These are phyloP conservation scores for Ceyx cyanopectus DNA, from an alignment of 2,113 vertebrate genomes.

Conservation along the genomic window DNA sequence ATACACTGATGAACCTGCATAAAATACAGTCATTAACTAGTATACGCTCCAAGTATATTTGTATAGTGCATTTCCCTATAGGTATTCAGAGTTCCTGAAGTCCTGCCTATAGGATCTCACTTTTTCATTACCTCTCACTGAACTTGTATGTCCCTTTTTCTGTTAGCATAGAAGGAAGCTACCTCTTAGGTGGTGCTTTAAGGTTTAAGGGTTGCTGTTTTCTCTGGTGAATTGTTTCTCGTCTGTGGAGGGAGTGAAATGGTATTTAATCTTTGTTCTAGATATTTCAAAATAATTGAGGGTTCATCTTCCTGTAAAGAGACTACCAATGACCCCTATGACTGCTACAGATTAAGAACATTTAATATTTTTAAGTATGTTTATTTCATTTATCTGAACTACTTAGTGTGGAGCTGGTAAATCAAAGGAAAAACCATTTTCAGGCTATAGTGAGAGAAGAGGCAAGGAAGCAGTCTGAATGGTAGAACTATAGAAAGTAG, in stretches of 20 bases:
- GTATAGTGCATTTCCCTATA: neutral
- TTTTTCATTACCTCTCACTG: neutral
- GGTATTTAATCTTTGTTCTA: neutral
- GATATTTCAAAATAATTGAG: neutral
- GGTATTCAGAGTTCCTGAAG: neutral
- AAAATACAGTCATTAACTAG: neutral
- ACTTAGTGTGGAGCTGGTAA: neutral
- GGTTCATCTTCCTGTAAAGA: neutral
- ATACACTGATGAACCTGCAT: neutral
- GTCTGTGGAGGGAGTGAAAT: neutral
- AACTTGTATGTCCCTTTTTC: neutral
- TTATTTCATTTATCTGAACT: neutral
- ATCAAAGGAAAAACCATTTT: neutral
- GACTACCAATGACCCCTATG: rapidly evolving
- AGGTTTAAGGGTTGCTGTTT: neutral
- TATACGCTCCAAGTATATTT: neutral
- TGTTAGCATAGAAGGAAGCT: neutral
- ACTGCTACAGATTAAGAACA: neutral
- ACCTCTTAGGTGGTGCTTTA: neutral
- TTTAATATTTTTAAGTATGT: neutral
- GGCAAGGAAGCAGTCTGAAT: neutral
- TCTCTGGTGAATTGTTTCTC: neutral
- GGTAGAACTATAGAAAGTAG: neutral
- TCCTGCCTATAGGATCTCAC: neutral
- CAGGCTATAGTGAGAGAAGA: neutral